Evolutionary conservation across 1,140 invertebrate genomes (phyloP).

Genomic region (Drosophila leontia): DNA sequence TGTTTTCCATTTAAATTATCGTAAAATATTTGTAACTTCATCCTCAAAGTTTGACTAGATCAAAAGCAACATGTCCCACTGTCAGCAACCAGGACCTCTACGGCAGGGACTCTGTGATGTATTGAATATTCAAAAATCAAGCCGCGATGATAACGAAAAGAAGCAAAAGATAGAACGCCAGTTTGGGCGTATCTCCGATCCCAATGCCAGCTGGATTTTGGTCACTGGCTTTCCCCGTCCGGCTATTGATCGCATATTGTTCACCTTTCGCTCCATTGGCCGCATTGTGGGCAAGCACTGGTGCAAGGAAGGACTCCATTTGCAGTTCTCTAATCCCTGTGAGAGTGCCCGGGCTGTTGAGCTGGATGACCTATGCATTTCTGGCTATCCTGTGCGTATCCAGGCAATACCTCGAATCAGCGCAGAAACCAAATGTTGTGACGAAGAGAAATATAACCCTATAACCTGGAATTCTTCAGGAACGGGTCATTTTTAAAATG

Average conservation of each 20-base stretch:
- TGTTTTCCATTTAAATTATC: neutral
- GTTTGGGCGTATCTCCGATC: neutral
- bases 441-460: neutral
- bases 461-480: neutral
- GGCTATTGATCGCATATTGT: conserved; percentile 1
- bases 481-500: no score
- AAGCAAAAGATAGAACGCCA: neutral
- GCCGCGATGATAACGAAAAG: accelerated
- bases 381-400: neutral
- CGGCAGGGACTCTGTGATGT: no score
- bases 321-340: conserved; percentile 7
- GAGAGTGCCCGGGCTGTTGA: conserved; percentile 4
- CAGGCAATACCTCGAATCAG: neutral
- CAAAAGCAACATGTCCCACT: neutral
- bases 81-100: neutral
- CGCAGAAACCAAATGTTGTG: neutral
- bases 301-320: neutral
- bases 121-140: neutral
- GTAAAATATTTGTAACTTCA: neutral
- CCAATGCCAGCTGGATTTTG: conserved; percentile 5
- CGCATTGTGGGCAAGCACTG: conserved; percentile 1
- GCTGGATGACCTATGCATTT: neutral
- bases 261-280: conserved; percentile 3
- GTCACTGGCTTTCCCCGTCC: neutral
- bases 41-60: no score